phyloP scores from a whole-genome alignment of 2,797 vertebrate species.

The Xiphophorus birchmanni region DNA sequence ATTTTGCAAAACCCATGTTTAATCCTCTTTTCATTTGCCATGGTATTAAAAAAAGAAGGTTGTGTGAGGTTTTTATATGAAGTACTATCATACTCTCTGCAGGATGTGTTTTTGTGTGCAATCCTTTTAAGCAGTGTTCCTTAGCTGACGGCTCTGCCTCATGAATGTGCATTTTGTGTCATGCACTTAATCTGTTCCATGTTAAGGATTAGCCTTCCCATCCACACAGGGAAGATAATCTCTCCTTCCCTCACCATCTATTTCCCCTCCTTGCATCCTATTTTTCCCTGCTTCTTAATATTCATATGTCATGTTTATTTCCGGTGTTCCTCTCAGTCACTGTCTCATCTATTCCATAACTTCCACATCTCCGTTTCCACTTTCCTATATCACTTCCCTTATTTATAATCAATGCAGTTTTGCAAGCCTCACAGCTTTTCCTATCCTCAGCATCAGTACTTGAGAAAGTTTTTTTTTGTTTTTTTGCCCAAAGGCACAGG shows the following conservation, averaged over 20 bases:
- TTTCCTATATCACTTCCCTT: slow-evolving; percentile 26
- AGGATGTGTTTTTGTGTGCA: slow-evolving; percentile 18
- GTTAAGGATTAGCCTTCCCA: slow-evolving; percentile 56
- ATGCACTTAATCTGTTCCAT: slow-evolving; percentile 60
- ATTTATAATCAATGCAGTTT: slow-evolving; percentile 43
- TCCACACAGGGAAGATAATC: slow-evolving; percentile 41
- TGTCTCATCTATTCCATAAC: slow-evolving; percentile 1
- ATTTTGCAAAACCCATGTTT: slow-evolving; percentile 5
- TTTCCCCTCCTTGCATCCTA: not conserved
- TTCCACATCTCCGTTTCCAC: not conserved
- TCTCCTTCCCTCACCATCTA: slow-evolving; percentile 7
- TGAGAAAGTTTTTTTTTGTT: not conserved
- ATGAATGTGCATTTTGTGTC: slow-evolving; percentile 57
- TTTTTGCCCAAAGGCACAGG: no score
- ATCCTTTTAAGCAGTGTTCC: slow-evolving; percentile 50
- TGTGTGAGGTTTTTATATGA: slow-evolving; percentile 24
- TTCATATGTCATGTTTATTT: slow-evolving; percentile 32
- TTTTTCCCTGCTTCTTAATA: slow-evolving; percentile 13
- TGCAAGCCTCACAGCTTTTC: slow-evolving; percentile 24
- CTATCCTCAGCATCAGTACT: slow-evolving; percentile 17
- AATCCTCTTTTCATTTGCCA: slow-evolving; percentile 3
- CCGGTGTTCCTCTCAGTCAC: slow-evolving; percentile 16
- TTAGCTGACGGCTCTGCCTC: slow-evolving; percentile 37
- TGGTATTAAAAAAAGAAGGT: not conserved
- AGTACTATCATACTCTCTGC: slow-evolving; percentile 4